Evolutionary conservation across 2,888 invertebrate species (phyloP), one percentile per base, ranked within the genome.

Genomic region (Myathropa florea): DNA sequence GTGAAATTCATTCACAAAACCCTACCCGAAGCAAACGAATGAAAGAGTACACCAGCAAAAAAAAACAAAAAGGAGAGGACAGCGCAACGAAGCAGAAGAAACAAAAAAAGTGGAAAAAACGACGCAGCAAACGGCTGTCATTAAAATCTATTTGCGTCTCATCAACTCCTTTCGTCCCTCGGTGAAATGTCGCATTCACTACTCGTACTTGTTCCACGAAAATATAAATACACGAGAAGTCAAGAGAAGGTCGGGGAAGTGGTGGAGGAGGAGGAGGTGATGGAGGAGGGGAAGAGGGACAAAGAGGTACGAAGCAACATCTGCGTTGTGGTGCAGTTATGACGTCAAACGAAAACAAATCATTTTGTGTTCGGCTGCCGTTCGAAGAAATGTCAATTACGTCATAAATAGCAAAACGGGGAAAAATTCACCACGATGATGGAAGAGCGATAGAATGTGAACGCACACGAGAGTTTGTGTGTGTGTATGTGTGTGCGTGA

Each of bases 111-210:
- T n/a, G 4, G 10, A 46, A n/a, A 18, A 46, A 46, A 46, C 46
- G 46, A 46, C 46, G 46, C 46, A 46, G 46, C 46, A 46, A 46
- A n/a, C 9, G 61, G 21, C 61, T n/a, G 68, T 75, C 12, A 61
- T 63, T 55, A 55, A n/a, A 61, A 61, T 77, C 77, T 77, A 77
- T 77, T 68, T 77, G 61, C 77, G 77, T 70, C 55, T 18, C 55
- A 70, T 36, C 67, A 53, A 10, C 46, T 30, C 59, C 59, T 24
- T 60, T 57, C 14, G 18, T 7, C 46, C n/a, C 46, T 14, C 46
- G 4, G 24, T 70, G n/a, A 23, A 59, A 59, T 18, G 59, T 24
- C 33, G 55, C 65, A 53, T 7, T 53, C 18, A 14, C 23, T 36
- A 2, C 21, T 59, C 9, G 14, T n/a, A 1, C 33, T 18, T 24